A percentile compares a stretch with the other conserved stretches of the same genome.
Evolutionary conservation across 2,797 vertebrate species (phyloP).

Genomic region (Pitangus sulphuratus): DNA sequence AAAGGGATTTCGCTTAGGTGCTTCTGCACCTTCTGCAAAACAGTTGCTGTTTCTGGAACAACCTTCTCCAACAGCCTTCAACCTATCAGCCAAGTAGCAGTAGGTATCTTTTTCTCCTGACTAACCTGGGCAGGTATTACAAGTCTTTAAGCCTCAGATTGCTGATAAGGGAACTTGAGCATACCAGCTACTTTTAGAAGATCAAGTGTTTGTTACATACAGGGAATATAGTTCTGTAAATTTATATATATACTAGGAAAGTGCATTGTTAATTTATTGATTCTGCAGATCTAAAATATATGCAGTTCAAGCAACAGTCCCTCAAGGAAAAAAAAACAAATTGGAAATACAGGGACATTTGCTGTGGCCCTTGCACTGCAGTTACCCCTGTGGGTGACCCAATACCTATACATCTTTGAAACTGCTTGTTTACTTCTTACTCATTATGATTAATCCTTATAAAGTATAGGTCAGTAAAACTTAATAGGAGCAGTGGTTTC

Average conservation of each 20-base stretch:
- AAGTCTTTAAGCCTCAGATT: neutral
- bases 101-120: neutral
- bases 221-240: neutral
- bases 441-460: neutral
- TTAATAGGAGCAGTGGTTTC: conserved; percentile 17
- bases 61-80: neutral
- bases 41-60: neutral
- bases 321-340: neutral
- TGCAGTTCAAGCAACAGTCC: neutral
- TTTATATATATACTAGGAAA: neutral
- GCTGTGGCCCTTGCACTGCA: neutral
- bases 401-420: neutral
- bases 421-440: neutral
- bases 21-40: neutral
- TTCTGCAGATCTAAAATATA: neutral
- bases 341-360: neutral
- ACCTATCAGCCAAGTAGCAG: neutral
- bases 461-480: neutral
- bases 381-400: neutral
- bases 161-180: neutral
- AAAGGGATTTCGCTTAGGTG: neutral
- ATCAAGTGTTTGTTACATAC: neutral
- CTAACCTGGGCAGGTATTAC: neutral
- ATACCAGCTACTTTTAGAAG: neutral
- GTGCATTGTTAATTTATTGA: neutral